Percentiles rank a stretch among this genome's conserved stretches.
phyloP scores from a whole-genome alignment of 2,888 invertebrate species.

The Callinectes sapidus region DNA sequence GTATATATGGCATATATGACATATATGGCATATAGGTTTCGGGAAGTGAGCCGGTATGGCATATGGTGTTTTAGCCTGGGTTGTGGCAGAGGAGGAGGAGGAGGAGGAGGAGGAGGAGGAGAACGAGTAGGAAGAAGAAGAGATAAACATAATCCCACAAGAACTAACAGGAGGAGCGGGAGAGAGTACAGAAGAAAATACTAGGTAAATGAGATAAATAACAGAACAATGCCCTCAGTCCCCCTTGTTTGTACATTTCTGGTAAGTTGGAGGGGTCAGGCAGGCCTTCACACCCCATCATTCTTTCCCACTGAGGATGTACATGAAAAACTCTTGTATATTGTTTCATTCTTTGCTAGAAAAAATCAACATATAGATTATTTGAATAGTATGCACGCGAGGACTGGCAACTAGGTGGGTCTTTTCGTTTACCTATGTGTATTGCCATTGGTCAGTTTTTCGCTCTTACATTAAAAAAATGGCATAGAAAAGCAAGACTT shows the following conservation, averaged over 20 bases:
- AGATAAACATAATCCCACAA: neutral
- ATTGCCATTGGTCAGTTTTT: too few species aligned
- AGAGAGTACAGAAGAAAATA: neutral
- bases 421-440: too few species aligned
- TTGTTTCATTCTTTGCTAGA: neutral
- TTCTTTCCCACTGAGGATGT: slow-evolving; percentile 71
- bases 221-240: neutral
- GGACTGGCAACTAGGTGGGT: too few species aligned
- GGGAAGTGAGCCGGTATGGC: too few species aligned
- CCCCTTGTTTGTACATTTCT: slow-evolving; percentile 59
- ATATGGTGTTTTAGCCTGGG: too few species aligned
- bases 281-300: slow-evolving; percentile 73
- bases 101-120: too few species aligned
- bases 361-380: neutral
- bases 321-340: neutral
- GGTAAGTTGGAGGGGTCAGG: slow-evolving; percentile 72
- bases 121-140: neutral
- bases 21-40: too few species aligned
- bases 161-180: too few species aligned
- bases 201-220: neutral
- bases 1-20: too few species aligned
- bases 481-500: too few species aligned
- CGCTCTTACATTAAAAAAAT: too few species aligned
- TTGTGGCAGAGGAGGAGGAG: too few species aligned
- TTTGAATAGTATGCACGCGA: neutral